Evolutionary conservation across 2,888 invertebrate species (phyloP).

Genomic region (Saturnia pavonia): DNA sequence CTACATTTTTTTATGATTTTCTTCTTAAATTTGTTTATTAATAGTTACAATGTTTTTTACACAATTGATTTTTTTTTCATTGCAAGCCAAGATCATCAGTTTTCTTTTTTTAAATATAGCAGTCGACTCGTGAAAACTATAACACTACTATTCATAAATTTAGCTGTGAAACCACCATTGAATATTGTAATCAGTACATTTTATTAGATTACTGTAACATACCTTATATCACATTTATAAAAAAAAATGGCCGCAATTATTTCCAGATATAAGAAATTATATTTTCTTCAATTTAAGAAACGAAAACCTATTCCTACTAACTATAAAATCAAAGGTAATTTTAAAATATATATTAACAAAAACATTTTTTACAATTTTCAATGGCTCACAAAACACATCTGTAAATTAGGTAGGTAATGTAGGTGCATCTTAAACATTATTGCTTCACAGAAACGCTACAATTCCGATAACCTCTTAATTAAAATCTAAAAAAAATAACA

Average conservation of each 20-base stretch:
- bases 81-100: background rate
- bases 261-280: background rate
- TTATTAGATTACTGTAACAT: background rate
- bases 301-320: background rate
- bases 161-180: background rate
- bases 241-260: background rate
- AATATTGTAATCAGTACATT: background rate
- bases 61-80: background rate
- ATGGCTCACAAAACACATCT: background rate
- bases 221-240: background rate
- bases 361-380: background rate
- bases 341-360: background rate
- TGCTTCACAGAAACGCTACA: conserved; percentile 13
- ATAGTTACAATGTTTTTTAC: background rate
- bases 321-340: too few species aligned
- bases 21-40: background rate
- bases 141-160: background rate
- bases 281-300: background rate
- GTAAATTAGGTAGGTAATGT: background rate
- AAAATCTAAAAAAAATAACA: conserved; percentile 39
- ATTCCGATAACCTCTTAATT: conserved; percentile 33
- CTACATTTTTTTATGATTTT: background rate
- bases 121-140: background rate
- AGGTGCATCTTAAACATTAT: background rate
- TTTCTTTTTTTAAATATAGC: background rate